Evolutionary conservation across 1,140 invertebrate genomes (phyloP), one percentile per base, ranked within the genome.

Genomic region (Cheumatopsyche charites): DNA sequence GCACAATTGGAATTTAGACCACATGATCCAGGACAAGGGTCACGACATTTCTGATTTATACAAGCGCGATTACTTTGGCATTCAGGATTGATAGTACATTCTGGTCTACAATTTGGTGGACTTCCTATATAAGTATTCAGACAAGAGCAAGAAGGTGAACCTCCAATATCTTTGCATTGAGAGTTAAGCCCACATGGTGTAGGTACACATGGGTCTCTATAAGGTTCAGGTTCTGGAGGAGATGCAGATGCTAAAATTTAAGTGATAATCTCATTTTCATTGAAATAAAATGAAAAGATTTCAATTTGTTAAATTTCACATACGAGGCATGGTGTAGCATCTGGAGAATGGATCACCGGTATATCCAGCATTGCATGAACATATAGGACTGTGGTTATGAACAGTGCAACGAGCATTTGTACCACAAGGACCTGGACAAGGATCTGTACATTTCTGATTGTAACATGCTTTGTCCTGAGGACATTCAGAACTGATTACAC

Each of bases 361-460:
- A 71, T 87, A 87, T 72, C 86, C 87, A 42, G 78, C 74, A 19
- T 86, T 82, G 78, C 90, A 89, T 74, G 86, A 87, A 79, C 90
- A 90, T 74, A 90, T 87, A 43, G 92, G 90, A 61, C 89, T 88
- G 81, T 94, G 92, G 79, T 92, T 92, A 29, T 89, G 85, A 0
- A 94, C 90, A 77, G 87, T 86, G 80, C 93, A 95, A 76, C 89
- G 86, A n/a, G 92, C 89, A 76, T 91, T 91, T 29, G 90, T 79
- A 25, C 92, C 92, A 80, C 92, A 92, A 62, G 86, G 87, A 21
- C 90, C 91, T 23, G 86, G 82, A 78, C 90, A 92, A 52, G 90
- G 90, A 81, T 91, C 87, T 76, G 85, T 85, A 79, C 90, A 91
- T 81, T 89, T 90, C 68, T 88, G 87, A 74, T 86, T 87, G 25